Evolutionary conservation across 53 echinoderm and acorn worm genomes (phyloP).

Genomic region (Holothuria leucospilota): DNA sequence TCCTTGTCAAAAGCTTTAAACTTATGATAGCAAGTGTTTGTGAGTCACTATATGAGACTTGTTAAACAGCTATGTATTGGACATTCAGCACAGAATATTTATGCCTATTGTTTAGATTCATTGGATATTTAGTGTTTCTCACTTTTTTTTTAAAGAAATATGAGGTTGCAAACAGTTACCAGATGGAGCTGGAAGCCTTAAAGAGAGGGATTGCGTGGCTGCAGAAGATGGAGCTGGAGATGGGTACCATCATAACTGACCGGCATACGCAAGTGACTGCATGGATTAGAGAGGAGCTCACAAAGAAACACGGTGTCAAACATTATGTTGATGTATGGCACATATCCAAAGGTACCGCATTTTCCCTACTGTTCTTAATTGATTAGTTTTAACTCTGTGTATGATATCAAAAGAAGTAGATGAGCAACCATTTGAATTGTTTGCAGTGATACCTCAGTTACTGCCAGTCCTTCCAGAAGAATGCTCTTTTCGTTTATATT

Average conservation of each 20-base stretch:
- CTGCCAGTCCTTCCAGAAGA: too few relatives aligned
- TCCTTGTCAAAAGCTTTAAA: too few relatives aligned
- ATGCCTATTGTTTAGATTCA: too few relatives aligned
- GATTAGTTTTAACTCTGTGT: neutral
- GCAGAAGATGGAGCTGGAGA: neutral
- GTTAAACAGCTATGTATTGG: too few relatives aligned
- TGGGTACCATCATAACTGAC: conserved; percentile 23
- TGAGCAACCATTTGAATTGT: too few relatives aligned
- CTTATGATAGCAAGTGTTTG: too few relatives aligned
- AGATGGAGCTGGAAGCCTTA: conserved; percentile 40
- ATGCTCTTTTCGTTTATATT: too few relatives aligned
- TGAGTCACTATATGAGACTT: too few relatives aligned
- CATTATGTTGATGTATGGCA: conserved; percentile 36
- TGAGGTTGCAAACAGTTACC: conserved; percentile 44
- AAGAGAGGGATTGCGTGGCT: conserved; percentile 10
- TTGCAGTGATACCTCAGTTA: too few relatives aligned
- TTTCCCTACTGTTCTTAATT: neutral
- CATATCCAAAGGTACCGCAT: conserved; percentile 12
- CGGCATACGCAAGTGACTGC: conserved; percentile 8
- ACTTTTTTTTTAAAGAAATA: neutral
- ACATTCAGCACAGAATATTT: too few relatives aligned
- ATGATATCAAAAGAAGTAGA: too few relatives aligned
- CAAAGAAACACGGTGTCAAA: neutral
- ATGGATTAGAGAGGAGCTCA: conserved; percentile 17
- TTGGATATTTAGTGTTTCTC: too few relatives aligned